Evolutionary conservation across 1,140 invertebrate species (phyloP), one percentile per base, ranked within the genome.

Genomic region (Trypoxylus dichotomus): DNA sequence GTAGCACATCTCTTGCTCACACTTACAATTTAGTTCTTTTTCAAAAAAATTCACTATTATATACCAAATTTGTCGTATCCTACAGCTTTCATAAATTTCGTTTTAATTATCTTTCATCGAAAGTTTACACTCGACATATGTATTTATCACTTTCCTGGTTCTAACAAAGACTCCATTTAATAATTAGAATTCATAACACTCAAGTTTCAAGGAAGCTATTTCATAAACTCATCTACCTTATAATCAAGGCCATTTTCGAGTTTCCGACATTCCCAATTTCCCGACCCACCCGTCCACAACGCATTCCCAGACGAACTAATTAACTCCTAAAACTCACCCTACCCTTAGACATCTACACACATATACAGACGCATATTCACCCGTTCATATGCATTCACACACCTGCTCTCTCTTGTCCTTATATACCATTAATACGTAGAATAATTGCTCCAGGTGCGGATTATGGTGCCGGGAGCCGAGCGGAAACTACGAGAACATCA

Each of bases 381-480:
- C 32, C 0, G 10, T 8, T 37, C 32, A 37, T 1, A 8, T 21
- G 47, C 7, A 21, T 21, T n/a, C 21, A 58, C 47, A 58, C 60
- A 68, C 60, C 60, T 68, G 60, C 24, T 29, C 27, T 68, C 60
- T 68, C 60, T 68, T 68, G 60, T 68, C 60, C 60, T 68, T 68
- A 68, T 54, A n/a, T 68, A 68, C 60, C 42, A 68, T 68, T 68
- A 68, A 68, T 68, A 68, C 24, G 24, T 68, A 29, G 60, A 68
- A 68, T 68, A 68, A 68, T 68, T 68, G 60, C 60, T 68, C 32
- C 82, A 87, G 89, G 89, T 91, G 7, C 86, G 90, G 76, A 89
- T 90, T 42, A 91, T 91, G 88, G 90, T 92, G 11, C 90, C 91
- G 0, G 90, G 90, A 1, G 90, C 90, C 1, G 90, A 91, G 79